Percentiles rank a stretch among this genome's conserved stretches.
Evolutionary conservation across 2,888 invertebrate species (phyloP).

Genomic region (Noctua janthe): DNA sequence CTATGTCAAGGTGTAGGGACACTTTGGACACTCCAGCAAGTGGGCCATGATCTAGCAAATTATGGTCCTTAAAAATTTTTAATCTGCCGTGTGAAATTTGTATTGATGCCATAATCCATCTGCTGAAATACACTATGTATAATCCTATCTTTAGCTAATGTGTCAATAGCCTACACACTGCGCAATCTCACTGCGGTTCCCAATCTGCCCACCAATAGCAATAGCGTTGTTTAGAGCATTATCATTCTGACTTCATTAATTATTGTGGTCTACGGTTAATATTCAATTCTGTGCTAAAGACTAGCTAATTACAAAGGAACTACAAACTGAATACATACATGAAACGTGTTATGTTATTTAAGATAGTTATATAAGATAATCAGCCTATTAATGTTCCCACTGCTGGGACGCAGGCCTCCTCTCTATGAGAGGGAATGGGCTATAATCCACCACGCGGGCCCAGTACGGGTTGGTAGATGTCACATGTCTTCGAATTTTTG

Average conservation of each 20-base stretch:
- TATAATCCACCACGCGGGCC: too few relatives aligned
- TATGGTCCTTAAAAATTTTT: background rate
- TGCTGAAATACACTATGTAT: background rate
- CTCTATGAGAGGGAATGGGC: too few relatives aligned
- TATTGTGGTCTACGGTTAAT: conserved; percentile 12
- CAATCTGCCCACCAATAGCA: background rate
- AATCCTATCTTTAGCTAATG: background rate
- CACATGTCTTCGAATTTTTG: too few relatives aligned
- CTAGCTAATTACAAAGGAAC: background rate
- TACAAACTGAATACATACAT: background rate
- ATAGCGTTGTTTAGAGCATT: conserved; percentile 25
- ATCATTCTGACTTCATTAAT: conserved; percentile 32
- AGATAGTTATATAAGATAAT: too few relatives aligned
- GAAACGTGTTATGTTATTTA: too few relatives aligned
- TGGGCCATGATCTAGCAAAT: background rate
- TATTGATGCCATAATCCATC: background rate
- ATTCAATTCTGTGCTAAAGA: conserved; percentile 10
- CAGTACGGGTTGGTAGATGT: too few relatives aligned
- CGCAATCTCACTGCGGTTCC: conserved; percentile 22
- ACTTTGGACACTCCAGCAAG: background rate
- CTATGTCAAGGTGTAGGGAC: too few relatives aligned
- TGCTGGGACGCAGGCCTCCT: too few relatives aligned
- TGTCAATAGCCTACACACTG: background rate
- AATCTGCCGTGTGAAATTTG: background rate
- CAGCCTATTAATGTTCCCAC: too few relatives aligned